Conservation (phyloP, 2,888 invertebrate genomes). For the Drosophila quinaria region DNA sequence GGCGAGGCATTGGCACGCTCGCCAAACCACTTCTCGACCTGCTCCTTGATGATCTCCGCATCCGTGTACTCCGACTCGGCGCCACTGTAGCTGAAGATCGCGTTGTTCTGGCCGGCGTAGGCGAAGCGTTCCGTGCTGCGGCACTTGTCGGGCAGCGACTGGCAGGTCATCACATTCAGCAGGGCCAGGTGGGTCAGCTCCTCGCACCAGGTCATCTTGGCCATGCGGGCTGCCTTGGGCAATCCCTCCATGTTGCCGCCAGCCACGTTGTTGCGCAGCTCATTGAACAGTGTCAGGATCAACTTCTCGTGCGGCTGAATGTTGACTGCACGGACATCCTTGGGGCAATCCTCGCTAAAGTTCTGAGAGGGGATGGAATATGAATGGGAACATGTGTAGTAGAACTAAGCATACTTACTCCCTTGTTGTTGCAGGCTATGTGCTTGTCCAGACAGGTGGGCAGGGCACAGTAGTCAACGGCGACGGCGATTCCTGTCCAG, state of each 20-base stretch:
- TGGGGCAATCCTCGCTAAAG: conserved; percentile 57
- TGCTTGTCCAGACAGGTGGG: conserved; percentile 67
- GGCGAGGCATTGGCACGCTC: conserved; percentile 55
- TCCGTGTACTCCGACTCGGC: conserved; percentile 59
- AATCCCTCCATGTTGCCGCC: conserved; percentile 50
- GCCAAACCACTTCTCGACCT: conserved; percentile 63
- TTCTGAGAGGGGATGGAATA: conserved; percentile 22
- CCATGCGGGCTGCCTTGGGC: conserved; percentile 64
- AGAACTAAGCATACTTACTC: conserved; percentile 36
- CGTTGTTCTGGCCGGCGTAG: conserved; percentile 65
- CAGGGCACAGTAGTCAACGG: conserved; percentile 58
- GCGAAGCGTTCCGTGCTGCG: conserved; percentile 67
- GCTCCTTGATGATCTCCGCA: conserved; percentile 65
- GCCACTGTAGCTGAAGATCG: conserved; percentile 67
- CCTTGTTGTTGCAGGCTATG: conserved; percentile 66
- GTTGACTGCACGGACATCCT: conserved; percentile 41
- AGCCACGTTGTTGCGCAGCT: conserved; percentile 56
- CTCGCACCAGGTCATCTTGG: conserved; percentile 67
- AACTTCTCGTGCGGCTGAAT: conserved; percentile 49
- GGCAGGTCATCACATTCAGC: conserved; percentile 63
- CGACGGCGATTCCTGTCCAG: conserved; percentile 24
- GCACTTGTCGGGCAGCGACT: conserved; percentile 59
- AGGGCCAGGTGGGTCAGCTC: conserved; percentile 60
- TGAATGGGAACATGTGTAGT: too few species aligned
- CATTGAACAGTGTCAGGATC: conserved; percentile 57